Percentiles rank a stretch among this genome's conserved stretches.
Conservation (phyloP, 2,888 invertebrate genomes). For the Cryptophagus acutangulus region DNA sequence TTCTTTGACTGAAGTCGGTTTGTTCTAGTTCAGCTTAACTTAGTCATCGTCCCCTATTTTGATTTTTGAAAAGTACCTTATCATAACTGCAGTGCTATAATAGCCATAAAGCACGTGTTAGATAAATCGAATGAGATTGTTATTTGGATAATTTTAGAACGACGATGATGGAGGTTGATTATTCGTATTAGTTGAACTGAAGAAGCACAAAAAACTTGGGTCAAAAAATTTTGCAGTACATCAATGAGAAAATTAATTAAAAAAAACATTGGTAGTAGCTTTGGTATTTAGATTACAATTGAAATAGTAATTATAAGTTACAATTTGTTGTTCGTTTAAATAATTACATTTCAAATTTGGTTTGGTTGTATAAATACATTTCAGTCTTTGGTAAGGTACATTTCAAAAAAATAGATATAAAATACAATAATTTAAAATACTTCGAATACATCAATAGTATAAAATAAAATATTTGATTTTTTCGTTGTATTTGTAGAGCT, state of each 20-base stretch:
- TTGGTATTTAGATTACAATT: slow-evolving; percentile 16
- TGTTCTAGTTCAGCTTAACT: no score
- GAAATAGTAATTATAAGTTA: slow-evolving; percentile 6
- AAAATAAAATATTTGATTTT: slow-evolving; percentile 20
- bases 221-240: slow-evolving; percentile 48
- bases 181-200: no score
- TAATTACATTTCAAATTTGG: slow-evolving; percentile 37
- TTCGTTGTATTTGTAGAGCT: slow-evolving; percentile 33
- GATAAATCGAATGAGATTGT: no score
- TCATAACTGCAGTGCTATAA: no score
- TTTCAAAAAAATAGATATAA: slow-evolving; percentile 24
- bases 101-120: no score
- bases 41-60: no score
- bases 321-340: slow-evolving; percentile 23
- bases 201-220: no score
- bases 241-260: slow-evolving; percentile 24
- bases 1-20: no score
- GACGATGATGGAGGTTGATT: background rate
- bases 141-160: no score
- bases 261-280: slow-evolving; percentile 11
- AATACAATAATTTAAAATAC: slow-evolving; percentile 5
- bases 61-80: no score
- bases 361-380: slow-evolving; percentile 25
- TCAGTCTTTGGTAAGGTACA: slow-evolving; percentile 28
- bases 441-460: slow-evolving; percentile 12